Percentiles rank a stretch among this genome's conserved stretches.
Evolutionary conservation across 2,888 invertebrate genomes (phyloP).

Genomic region (Acronicta alni): DNA sequence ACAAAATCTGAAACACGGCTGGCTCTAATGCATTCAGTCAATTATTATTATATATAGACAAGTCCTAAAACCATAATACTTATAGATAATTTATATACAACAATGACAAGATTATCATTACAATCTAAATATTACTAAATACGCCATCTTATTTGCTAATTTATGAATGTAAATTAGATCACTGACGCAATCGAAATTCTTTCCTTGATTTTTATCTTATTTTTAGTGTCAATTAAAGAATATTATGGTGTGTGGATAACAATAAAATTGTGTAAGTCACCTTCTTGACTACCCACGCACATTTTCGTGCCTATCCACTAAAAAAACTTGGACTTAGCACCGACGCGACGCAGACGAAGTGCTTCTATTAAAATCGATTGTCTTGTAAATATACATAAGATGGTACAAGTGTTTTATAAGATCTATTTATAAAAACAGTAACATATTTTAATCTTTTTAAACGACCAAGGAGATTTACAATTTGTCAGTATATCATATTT

Average conservation of each 20-base stretch:
- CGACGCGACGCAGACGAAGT: background rate
- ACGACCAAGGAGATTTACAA: too few relatives aligned
- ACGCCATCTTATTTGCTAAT: constrained; percentile 7
- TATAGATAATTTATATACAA: background rate
- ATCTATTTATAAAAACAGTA: too few relatives aligned
- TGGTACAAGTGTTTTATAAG: too few relatives aligned
- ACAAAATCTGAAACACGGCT: too few relatives aligned
- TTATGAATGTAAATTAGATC: constrained; percentile 22
- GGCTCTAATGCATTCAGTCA: too few relatives aligned
- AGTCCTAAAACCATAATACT: too few relatives aligned
- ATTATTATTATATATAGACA: too few relatives aligned
- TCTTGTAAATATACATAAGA: too few relatives aligned
- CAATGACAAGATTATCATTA: background rate
- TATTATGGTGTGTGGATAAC: constrained; percentile 1
- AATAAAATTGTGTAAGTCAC: constrained; percentile 30
- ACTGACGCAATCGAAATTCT: constrained; percentile 13
- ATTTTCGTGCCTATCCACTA: background rate
- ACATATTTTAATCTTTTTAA: too few relatives aligned
- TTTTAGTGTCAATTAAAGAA: constrained; percentile 5
- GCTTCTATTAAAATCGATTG: background rate
- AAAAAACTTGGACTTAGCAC: constrained; percentile 9
- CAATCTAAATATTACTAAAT: background rate
- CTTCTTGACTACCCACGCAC: constrained; percentile 24
- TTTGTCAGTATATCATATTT: too few relatives aligned
- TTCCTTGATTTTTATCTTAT: constrained; percentile 6